Percentiles rank a stretch among this genome's conserved stretches.
Conservation (phyloP, 2,888 invertebrate genomes). For the Hemistola chrysoprasaria region DNA sequence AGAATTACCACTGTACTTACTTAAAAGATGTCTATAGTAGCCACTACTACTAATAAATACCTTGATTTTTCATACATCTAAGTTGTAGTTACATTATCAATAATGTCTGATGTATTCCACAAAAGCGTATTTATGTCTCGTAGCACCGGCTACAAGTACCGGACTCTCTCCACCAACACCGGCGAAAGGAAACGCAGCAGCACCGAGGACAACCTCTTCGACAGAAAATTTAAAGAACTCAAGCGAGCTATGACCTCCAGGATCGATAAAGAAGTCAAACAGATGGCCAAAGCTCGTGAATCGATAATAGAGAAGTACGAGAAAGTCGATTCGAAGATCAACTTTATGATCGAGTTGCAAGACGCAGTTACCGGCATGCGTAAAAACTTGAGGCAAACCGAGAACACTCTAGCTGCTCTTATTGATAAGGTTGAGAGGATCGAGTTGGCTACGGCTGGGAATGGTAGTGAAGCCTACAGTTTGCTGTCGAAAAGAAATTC, state of each 20-base stretch:
- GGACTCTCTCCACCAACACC: constrained; percentile 66
- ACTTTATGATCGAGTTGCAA: constrained; percentile 55
- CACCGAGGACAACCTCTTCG: constrained; percentile 44
- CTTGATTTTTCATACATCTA: no score
- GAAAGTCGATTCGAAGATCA: constrained; percentile 55
- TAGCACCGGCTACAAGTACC: constrained; percentile 64
- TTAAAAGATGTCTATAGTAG: no score
- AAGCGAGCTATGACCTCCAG: constrained; percentile 48
- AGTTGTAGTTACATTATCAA: no score
- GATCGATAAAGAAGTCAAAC: constrained; percentile 47
- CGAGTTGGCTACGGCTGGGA: constrained; percentile 31
- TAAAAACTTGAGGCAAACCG: constrained; percentile 43
- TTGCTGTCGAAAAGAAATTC: constrained; percentile 38
- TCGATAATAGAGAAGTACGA: constrained; percentile 49
- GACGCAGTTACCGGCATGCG: constrained; percentile 44
- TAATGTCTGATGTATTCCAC: constrained; percentile 59
- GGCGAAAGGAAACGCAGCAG: constrained; percentile 44
- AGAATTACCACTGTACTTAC: no score
- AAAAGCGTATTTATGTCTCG: constrained; percentile 64
- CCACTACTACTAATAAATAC: no score
- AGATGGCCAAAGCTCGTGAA: constrained; percentile 45
- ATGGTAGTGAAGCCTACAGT: constrained; percentile 34
- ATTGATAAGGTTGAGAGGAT: constrained; percentile 48
- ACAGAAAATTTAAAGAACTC: constrained; percentile 57
- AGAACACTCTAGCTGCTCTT: constrained; percentile 39